Percentiles rank a stretch among this genome's conserved stretches.
phyloP scores from a whole-genome alignment of 2,113 vertebrate genomes.

The Piaya cayana region DNA sequence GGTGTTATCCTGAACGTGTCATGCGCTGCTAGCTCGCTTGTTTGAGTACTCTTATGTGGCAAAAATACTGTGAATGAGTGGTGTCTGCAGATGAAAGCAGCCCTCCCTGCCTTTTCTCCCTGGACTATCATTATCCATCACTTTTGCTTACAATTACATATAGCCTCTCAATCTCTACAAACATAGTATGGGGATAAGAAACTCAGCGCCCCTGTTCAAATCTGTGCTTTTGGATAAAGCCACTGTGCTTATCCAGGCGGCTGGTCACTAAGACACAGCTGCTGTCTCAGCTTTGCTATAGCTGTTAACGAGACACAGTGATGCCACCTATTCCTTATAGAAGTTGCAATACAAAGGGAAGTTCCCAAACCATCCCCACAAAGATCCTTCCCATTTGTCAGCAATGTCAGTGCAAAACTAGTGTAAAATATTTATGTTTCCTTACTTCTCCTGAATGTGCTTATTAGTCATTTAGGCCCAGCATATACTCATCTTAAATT shows the following conservation, averaged over 20 bases:
- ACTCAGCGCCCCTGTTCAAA: not conserved
- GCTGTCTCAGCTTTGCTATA: not conserved
- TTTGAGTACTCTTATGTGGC: not conserved
- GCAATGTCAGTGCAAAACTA: not conserved
- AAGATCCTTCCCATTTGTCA: not conserved
- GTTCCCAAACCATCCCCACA: not conserved
- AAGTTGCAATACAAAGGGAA: not conserved
- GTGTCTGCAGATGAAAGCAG: not conserved
- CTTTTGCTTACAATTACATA: not conserved
- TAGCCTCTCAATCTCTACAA: not conserved
- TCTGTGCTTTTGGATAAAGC: not conserved
- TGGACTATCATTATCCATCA: not conserved
- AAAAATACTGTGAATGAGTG: fast-evolving
- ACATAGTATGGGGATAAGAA: not conserved
- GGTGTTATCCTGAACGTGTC: not conserved
- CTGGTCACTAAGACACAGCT: not conserved
- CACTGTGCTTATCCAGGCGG: fast-evolving
- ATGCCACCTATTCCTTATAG: not conserved
- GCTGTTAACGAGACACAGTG: not conserved
- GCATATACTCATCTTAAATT: conserved; percentile 10
- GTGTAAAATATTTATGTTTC: conserved; percentile 1
- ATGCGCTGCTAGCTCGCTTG: not conserved
- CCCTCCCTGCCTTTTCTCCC: not conserved
- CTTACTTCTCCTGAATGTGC: not conserved
- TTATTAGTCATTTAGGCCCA: not conserved